Percentiles rank a stretch among this genome's conserved stretches.
Evolutionary conservation across 2,113 vertebrate species (phyloP).

Genomic region (Tricholaema leucomelas): DNA sequence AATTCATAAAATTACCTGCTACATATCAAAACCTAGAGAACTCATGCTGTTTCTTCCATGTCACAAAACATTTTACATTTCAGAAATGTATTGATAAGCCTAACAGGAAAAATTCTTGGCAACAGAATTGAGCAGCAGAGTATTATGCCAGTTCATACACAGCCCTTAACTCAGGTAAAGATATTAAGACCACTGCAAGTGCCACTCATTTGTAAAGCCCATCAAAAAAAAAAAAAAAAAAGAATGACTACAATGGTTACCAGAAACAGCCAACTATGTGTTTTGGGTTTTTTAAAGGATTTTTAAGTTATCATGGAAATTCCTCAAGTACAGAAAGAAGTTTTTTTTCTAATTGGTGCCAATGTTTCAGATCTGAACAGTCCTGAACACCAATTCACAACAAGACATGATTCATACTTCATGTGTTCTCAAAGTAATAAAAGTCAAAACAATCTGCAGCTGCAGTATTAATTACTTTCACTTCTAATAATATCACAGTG

Average conservation of each 20-base stretch:
- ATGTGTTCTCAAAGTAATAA: neutral
- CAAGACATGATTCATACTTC: neutral
- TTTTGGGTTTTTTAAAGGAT: neutral
- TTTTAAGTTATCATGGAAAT: neutral
- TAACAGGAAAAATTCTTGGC: neutral
- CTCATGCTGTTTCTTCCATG: neutral
- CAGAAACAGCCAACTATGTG: neutral
- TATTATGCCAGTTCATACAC: neutral
- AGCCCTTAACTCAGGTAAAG: neutral
- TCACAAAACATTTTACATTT: neutral
- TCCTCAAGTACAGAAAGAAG: neutral
- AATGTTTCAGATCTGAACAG: neutral
- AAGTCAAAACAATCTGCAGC: conserved; percentile 7
- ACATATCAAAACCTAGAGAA: neutral
- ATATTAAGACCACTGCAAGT: neutral
- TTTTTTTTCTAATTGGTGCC: neutral
- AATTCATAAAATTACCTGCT: neutral
- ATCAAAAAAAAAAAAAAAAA: neutral
- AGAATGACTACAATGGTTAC: neutral
- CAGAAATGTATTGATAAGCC: neutral
- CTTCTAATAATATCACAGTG: neutral
- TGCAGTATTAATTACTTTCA: conserved; percentile 22
- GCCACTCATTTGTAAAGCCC: neutral
- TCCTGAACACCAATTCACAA: neutral
- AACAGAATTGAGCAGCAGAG: neutral